Evolutionary conservation across 1,140 invertebrate species (phyloP).

Genomic region (Odontomachus brunneus): DNA sequence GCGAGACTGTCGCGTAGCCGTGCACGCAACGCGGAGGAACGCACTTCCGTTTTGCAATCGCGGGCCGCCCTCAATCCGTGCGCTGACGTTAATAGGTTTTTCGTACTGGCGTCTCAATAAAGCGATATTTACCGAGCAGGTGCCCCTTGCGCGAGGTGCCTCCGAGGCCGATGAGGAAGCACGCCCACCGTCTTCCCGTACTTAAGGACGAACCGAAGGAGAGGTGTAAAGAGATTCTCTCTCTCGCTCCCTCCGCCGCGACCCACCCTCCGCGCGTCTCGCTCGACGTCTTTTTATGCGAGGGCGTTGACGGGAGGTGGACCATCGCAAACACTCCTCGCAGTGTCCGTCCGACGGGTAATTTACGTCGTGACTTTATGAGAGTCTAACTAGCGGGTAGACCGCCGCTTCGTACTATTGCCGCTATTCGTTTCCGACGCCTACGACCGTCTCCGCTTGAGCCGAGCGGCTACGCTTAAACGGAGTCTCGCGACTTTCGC

Average conservation of each 20-base stretch:
- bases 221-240: slow-evolving; percentile 25
- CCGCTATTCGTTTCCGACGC: slow-evolving; percentile 52
- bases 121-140: slow-evolving; percentile 80
- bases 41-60: slow-evolving; percentile 40
- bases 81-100: slow-evolving; percentile 75
- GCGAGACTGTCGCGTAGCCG: background rate
- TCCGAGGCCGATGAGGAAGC: slow-evolving; percentile 45
- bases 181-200: slow-evolving; percentile 58
- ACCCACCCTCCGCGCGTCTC: background rate
- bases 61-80: slow-evolving; percentile 20
- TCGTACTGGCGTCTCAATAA: slow-evolving; percentile 80
- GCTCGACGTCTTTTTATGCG: slow-evolving; percentile 56
- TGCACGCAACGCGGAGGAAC: slow-evolving; percentile 5
- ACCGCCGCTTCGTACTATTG: slow-evolving; percentile 69
- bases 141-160: slow-evolving; percentile 70
- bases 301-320: slow-evolving; percentile 85
- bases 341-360: slow-evolving; percentile 67
- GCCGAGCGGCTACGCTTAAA: background rate
- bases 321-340: slow-evolving; percentile 82
- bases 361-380: slow-evolving; percentile 83
- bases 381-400: slow-evolving; percentile 83
- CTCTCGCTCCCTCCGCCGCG: slow-evolving; percentile 26
- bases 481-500: too few relatives aligned
- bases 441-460: slow-evolving; percentile 38
- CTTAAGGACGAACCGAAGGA: slow-evolving; percentile 26